Evolutionary conservation across 1,140 invertebrate species (phyloP).

Genomic region (Heliconius hewitsoni): DNA sequence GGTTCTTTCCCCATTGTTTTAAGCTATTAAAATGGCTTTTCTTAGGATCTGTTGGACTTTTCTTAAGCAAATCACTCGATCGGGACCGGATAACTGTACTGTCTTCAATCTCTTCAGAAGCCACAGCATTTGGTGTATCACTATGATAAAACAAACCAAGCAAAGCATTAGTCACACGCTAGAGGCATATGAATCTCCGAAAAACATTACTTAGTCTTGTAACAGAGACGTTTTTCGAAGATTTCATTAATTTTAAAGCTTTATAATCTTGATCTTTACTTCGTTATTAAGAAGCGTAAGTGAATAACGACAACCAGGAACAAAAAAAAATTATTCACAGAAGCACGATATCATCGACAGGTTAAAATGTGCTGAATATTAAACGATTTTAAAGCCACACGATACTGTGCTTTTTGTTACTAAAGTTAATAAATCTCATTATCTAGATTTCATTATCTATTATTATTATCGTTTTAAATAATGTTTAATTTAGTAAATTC

Average conservation of each 20-base stretch:
- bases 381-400: slow-evolving; percentile 71
- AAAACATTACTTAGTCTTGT: slow-evolving; percentile 70
- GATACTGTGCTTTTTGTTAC: slow-evolving; percentile 70
- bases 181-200: slow-evolving; percentile 69
- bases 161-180: slow-evolving; percentile 82
- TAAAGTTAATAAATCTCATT: slow-evolving; percentile 55
- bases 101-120: slow-evolving; percentile 81
- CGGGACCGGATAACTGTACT: slow-evolving; percentile 82
- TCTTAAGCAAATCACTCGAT: slow-evolving; percentile 87
- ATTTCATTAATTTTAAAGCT: slow-evolving; percentile 72
- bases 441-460: slow-evolving; percentile 68
- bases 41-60: slow-evolving; percentile 82
- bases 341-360: slow-evolving; percentile 75
- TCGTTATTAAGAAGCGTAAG: slow-evolving; percentile 47
- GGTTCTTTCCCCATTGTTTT: slow-evolving; percentile 90
- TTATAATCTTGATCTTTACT: slow-evolving; percentile 57
- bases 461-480: background rate
- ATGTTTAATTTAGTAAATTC: background rate
- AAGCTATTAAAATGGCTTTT: slow-evolving; percentile 91
- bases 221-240: slow-evolving; percentile 65
- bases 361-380: slow-evolving; percentile 69
- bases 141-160: slow-evolving; percentile 83
- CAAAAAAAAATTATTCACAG: slow-evolving; percentile 72
- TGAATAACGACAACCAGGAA: slow-evolving; percentile 71
- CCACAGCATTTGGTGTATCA: slow-evolving; percentile 82